These are phyloP conservation scores for Pterostichus madidus DNA, from an alignment of 2,888 invertebrate genomes.

Conservation along the genomic window DNA sequence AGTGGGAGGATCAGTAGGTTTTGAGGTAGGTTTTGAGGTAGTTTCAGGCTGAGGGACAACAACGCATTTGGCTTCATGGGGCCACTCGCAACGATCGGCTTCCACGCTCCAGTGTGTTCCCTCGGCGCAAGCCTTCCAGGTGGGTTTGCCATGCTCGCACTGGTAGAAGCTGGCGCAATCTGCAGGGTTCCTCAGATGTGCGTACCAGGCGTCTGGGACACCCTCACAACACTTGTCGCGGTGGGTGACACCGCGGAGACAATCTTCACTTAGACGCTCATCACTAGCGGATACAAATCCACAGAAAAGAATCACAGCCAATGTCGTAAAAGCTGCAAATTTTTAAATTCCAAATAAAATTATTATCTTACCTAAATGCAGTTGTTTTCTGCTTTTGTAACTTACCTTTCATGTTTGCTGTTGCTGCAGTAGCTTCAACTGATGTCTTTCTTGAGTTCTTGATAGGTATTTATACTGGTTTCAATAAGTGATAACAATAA, in stretches of 20 bases:
- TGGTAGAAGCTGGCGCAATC: constrained; percentile 51
- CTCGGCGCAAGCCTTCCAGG: constrained; percentile 28
- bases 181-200: constrained; percentile 25
- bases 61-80: constrained; percentile 47
- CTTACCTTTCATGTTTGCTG: constrained; percentile 5
- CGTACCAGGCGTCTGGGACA: constrained; percentile 4
- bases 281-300: neutral
- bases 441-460: neutral
- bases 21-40: neutral
- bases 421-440: neutral
- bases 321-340: neutral
- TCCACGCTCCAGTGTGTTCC: constrained; percentile 50
- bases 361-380: neutral
- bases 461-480: neutral
- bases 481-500: neutral
- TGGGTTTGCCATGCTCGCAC: constrained; percentile 38
- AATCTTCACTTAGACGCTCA: constrained; percentile 21
- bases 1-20: too few species aligned
- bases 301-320: neutral
- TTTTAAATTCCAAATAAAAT: neutral
- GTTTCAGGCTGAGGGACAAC: neutral
- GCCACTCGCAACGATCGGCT: constrained; percentile 51
- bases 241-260: constrained; percentile 39
- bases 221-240: constrained; percentile 32
- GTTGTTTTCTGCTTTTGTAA: neutral